phyloP scores from a whole-genome alignment of 2,113 vertebrate species.

The Pseudolaguvia tuberculata region DNA sequence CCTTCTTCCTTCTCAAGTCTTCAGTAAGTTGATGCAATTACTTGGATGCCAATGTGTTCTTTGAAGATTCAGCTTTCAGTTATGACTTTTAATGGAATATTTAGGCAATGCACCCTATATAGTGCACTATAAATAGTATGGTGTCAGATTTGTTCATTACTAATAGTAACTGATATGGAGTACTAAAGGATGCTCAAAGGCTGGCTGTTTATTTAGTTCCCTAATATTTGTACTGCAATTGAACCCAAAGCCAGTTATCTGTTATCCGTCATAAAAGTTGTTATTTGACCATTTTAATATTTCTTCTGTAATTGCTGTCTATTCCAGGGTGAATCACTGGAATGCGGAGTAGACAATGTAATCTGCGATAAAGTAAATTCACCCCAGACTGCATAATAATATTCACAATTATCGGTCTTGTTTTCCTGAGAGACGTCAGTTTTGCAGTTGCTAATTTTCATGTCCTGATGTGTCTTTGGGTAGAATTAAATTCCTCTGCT shows the following conservation, averaged over 20 bases:
- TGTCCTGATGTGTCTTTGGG: not conserved
- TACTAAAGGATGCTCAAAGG: not conserved
- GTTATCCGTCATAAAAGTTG: no score
- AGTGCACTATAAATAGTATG: not conserved
- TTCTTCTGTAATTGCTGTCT: not conserved
- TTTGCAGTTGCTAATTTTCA: conserved; percentile 4
- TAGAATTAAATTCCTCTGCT: conserved; percentile 19
- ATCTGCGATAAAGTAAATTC: not conserved
- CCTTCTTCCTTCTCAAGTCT: not conserved
- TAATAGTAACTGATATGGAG: not conserved
- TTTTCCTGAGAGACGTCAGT: not conserved
- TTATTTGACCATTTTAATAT: not conserved
- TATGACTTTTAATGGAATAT: not conserved
- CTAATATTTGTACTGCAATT: no score
- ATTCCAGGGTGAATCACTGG: not conserved
- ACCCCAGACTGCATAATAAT: not conserved
- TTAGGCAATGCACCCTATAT: not conserved
- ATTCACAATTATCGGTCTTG: not conserved
- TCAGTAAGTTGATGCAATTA: not conserved
- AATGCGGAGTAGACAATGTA: not conserved
- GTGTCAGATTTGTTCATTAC: not conserved
- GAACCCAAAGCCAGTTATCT: no score
- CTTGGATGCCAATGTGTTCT: not conserved
- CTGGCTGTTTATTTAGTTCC: not conserved
- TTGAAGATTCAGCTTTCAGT: not conserved